A percentile compares a stretch with the other conserved stretches of the same genome.
phyloP scores from a whole-genome alignment of 2,797 vertebrate species.

The Alfaro cultratus region DNA sequence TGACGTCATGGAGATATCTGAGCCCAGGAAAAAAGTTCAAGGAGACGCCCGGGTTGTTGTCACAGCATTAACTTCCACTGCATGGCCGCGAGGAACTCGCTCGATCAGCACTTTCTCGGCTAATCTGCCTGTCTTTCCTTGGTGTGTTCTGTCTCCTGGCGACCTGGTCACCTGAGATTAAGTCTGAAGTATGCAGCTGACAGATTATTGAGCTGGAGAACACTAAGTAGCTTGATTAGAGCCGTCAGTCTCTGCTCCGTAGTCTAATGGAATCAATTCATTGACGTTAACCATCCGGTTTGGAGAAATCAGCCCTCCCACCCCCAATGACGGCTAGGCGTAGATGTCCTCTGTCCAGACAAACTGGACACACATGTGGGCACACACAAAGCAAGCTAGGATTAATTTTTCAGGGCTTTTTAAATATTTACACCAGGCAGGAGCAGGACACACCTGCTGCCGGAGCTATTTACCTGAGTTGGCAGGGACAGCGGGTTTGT shows the following conservation, averaged over 20 bases:
- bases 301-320: constrained; percentile 1
- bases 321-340: background rate
- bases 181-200: constrained; percentile 57
- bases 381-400: constrained; percentile 50
- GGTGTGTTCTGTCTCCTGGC: constrained; percentile 62
- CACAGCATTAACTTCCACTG: constrained; percentile 58
- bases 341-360: constrained; percentile 20
- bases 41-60: constrained; percentile 40
- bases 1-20: constrained; percentile 58
- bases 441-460: constrained; percentile 54
- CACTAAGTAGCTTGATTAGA: constrained; percentile 58
- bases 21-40: constrained; percentile 33
- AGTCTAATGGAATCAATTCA: constrained; percentile 36
- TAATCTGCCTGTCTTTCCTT: constrained; percentile 85
- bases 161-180: constrained; percentile 87
- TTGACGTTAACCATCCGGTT: background rate
- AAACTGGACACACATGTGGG: constrained; percentile 18
- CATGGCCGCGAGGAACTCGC: constrained; percentile 55
- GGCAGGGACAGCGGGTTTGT: constrained; percentile 37
- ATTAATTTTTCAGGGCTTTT: constrained; percentile 81
- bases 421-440: constrained; percentile 77
- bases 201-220: constrained; percentile 75
- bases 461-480: constrained; percentile 30
- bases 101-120: constrained; percentile 76
- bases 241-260: constrained; percentile 17